phyloP scores from a whole-genome alignment of 2,113 vertebrate genomes.

The Pipra filicauda region DNA sequence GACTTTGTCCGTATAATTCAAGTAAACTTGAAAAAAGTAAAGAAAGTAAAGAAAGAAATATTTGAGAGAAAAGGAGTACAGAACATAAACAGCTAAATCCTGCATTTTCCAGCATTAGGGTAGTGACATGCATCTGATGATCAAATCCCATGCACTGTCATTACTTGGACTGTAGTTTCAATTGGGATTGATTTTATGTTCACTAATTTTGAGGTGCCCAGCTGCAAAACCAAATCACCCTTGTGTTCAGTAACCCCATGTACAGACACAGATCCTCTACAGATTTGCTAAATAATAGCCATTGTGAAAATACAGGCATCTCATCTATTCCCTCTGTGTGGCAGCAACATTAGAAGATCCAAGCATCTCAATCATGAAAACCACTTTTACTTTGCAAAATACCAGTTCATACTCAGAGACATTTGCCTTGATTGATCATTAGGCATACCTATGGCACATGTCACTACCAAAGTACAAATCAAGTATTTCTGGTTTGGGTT shows the following conservation, averaged over 20 bases:
- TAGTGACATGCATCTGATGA: not conserved
- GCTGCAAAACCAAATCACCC: not conserved
- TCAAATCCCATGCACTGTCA: not conserved
- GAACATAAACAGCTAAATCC: not conserved
- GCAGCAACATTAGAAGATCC: not conserved
- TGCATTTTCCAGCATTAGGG: not conserved
- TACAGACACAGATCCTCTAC: not conserved
- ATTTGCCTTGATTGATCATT: not conserved
- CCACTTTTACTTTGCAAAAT: not conserved
- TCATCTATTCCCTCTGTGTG: not conserved
- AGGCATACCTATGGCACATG: not conserved
- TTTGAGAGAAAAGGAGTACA: not conserved
- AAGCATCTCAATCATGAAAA: not conserved
- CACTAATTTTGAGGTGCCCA: not conserved
- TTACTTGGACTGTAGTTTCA: not conserved
- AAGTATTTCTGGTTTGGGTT: conserved; percentile 13
- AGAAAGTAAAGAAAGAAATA: not conserved
- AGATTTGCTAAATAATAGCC: not conserved
- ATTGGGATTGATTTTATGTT: not conserved
- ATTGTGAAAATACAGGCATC: not conserved
- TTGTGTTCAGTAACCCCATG: not conserved
- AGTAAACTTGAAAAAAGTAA: not conserved
- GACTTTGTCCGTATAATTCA: not conserved
- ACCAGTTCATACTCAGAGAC: not conserved
- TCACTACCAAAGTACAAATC: not conserved